phyloP scores from a whole-genome alignment of 2,113 vertebrate species.

The Otus sunia region DNA sequence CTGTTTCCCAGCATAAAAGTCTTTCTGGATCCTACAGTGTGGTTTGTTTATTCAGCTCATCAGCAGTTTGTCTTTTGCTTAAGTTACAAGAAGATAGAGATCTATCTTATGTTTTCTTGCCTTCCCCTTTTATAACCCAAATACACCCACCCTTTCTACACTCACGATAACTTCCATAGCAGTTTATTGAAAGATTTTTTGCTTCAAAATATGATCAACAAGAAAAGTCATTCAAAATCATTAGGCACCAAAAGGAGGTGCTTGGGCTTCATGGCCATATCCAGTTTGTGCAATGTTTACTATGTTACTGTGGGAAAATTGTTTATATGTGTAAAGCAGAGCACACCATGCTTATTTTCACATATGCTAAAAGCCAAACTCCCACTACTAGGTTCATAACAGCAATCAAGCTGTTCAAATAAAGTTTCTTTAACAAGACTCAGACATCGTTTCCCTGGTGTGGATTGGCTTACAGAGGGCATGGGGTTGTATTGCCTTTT shows the following conservation, averaged over 20 bases:
- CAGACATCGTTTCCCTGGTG: not conserved
- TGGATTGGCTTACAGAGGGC: not conserved
- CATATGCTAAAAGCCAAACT: not conserved
- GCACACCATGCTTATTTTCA: not conserved
- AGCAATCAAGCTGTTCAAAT: constrained; percentile 15
- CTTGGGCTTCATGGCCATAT: not conserved
- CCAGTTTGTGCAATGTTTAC: not conserved
- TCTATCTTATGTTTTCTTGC: not conserved
- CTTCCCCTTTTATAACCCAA: not conserved
- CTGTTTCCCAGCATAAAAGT: not conserved
- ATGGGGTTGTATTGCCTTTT: not conserved
- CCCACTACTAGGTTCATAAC: not conserved
- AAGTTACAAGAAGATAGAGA: not conserved
- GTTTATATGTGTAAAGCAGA: not conserved
- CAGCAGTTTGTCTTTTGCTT: not conserved
- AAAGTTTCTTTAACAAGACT: not conserved
- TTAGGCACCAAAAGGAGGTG: not conserved
- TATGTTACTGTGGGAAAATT: not conserved
- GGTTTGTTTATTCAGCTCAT: not conserved
- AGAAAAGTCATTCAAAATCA: not conserved
- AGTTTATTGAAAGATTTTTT: not conserved
- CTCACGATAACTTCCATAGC: not conserved
- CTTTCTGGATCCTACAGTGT: not conserved
- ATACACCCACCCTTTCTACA: not conserved
- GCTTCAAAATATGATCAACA: not conserved